Evolutionary conservation across 2,113 vertebrate genomes (phyloP), one percentile per base, ranked within the genome.

Genomic region (Perca fluviatilis): DNA sequence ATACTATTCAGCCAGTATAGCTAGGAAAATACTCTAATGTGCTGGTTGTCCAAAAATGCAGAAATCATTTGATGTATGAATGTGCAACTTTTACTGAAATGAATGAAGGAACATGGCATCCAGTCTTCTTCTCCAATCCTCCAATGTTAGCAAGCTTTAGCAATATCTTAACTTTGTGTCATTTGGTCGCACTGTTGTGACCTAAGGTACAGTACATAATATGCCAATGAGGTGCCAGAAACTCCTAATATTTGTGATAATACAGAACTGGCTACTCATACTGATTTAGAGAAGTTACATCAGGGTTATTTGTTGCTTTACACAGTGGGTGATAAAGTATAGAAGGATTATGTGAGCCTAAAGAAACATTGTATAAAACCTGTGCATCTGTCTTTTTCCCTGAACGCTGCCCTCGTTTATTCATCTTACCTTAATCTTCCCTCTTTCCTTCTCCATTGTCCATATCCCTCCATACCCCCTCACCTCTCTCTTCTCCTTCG

Each of bases 381-480:
- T 51, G 21, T 64, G 16, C 69, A 43, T 75, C 73, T 33, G 25
- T 61, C 56, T 67, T 63, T 74, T 65, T 40, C 21, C 61, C 43
- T 57, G 50, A 75, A 63, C 54, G 5, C 16, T 63, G 10, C 68
- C 73, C 53, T 74, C 73, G 76, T 79, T 77, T 77, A 65, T 89
- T 91, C 86, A 82, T 51, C 83, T 66, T 71, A 40, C 58, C 66
- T 64, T 83, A 77, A 86, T 85, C 82, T 74, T 86, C 85, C 88
- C 67, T 65, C 67, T 65, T 75, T 86, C 64, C 65, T 60, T 79
- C 65, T 80, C 66, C 66, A 79, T 88, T 86, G 63, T 66, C 87
- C 84, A 18, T 64, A 66, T 80, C 68, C 61, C 71, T 69, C 57
- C 3, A 1, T 63, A 15, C 73, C 19, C 73, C 67, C 74, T 57